Base-by-base conservation (phyloP, 1,140 invertebrate genomes). In the Stegodyphus dumicola region DNA sequence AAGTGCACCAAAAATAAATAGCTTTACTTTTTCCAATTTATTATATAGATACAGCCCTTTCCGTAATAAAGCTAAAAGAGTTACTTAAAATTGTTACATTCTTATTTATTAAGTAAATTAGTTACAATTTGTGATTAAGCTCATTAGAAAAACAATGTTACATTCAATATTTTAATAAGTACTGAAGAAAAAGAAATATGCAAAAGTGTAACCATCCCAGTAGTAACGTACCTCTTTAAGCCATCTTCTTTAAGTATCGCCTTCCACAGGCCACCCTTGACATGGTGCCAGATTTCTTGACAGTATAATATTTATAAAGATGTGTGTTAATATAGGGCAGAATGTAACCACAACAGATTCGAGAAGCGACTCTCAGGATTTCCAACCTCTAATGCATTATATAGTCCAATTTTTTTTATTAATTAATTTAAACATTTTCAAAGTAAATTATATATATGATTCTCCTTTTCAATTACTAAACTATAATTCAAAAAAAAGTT, bases 271-370 rank as follows among this genome's bases (percentile, higher is more conserved):
- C 11, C 81, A 77, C 81, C 66, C 73, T 64, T 85, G 81, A 49
- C 60, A 85, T 76, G 81, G 74, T 85, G 74, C 74, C 81, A 85
- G 81, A 85, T 60, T 85, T 85, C 81, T 85, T 77, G 73, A 85
- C 13, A 67, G 80, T 70, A 77, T 85, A 85, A 85, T 85, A 85
- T 85, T 85, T 77, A 77, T 51, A 85, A 85, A 85, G 73, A 85
- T 77, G 49, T 49, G 71, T 85, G 64, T 83, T 76, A 77, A 64
- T 77, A 85, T 85, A 15, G 33, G 51, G 60, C 6, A 75, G 33
- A 81, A 85, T 69, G 71, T 56, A 85, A 76, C 48, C 4, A 75
- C 9, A 83, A 66, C 17, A 75, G 60, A 33, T 49, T 75, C 53
- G 51, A 65, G 52, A 10, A 76, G n/a, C 18, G 66, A 17, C 67